phyloP scores from a whole-genome alignment of 2,888 invertebrate genomes.

The Cyclophora punctaria region DNA sequence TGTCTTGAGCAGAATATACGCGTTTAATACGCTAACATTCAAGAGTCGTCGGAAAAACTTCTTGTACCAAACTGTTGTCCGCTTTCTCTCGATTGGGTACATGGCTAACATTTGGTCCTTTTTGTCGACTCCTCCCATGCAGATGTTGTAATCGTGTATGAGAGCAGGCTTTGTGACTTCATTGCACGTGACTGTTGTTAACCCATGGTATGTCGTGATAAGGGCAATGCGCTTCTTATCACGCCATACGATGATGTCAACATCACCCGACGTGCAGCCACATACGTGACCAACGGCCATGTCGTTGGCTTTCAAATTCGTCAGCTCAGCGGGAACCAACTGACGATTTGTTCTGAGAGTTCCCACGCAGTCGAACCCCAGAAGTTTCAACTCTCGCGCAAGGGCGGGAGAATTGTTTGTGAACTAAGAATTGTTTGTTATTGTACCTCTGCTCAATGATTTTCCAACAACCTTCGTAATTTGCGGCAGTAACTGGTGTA shows the following conservation, averaged over 20 bases:
- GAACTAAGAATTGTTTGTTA: no score
- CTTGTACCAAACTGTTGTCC: conserved; percentile 16
- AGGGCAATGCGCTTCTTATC: conserved; percentile 8
- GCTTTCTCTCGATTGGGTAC: conserved; percentile 12
- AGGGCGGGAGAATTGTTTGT: conserved; percentile 14
- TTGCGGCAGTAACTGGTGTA: no score
- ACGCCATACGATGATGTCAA: conserved; percentile 9
- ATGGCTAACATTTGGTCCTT: conserved; percentile 13
- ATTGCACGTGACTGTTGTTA: conserved; percentile 1
- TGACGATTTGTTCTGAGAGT: conserved; percentile 16
- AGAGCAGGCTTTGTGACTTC: conserved; percentile 4
- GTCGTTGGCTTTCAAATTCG: background rate
- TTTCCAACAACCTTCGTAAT: no score
- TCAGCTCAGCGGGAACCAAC: conserved; percentile 10
- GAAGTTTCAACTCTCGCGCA: conserved; percentile 13
- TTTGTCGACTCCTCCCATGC: background rate
- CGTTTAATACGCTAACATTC: background rate
- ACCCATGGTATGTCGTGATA: conserved; percentile 16
- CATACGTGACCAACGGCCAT: background rate
- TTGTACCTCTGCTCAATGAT: no score
- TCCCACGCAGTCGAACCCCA: conserved; percentile 19
- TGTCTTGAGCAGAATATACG: background rate
- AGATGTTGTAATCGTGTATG: conserved; percentile 11
- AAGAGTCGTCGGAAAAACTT: conserved; percentile 10
- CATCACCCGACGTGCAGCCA: conserved; percentile 8